Evolutionary conservation across 2,888 invertebrate genomes (phyloP).

Genomic region (Arge pagana): DNA sequence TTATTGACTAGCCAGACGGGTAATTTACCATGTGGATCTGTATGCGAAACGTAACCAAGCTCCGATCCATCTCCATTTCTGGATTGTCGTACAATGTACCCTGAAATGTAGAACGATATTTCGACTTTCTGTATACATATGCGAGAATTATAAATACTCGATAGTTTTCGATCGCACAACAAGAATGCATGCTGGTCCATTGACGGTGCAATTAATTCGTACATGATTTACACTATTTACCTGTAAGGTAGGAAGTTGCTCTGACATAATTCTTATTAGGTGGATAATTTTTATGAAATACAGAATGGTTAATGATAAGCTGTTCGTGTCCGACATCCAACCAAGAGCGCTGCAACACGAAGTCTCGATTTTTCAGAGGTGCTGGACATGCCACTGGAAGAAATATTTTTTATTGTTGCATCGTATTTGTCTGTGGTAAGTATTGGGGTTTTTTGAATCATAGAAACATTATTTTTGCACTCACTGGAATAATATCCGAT

Average conservation of each 20-base stretch:
- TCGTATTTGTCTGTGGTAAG: neutral
- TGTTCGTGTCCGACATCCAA: slow-evolving; percentile 84
- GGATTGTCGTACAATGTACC: slow-evolving; percentile 67
- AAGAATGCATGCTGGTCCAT: too few relatives aligned
- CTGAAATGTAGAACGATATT: too few relatives aligned
- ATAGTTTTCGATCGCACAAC: too few relatives aligned
- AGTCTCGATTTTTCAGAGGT: slow-evolving; percentile 87
- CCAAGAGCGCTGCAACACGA: slow-evolving; percentile 91
- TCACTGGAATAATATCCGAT: slow-evolving; percentile 90
- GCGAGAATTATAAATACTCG: too few relatives aligned
- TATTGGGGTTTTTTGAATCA: slow-evolving; percentile 23
- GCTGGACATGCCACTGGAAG: slow-evolving; percentile 83
- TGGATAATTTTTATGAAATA: slow-evolving; percentile 84
- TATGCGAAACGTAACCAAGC: slow-evolving; percentile 86
- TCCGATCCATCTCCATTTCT: slow-evolving; percentile 69
- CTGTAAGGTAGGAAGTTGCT: slow-evolving; percentile 68
- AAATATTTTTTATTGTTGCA: neutral
- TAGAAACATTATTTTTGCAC: slow-evolving; percentile 44
- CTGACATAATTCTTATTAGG: slow-evolving; percentile 81
- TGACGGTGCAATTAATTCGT: too few relatives aligned
- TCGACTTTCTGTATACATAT: too few relatives aligned
- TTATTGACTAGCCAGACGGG: slow-evolving; percentile 91
- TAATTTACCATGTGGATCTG: slow-evolving; percentile 85
- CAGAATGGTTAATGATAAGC: slow-evolving; percentile 88
- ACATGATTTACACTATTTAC: slow-evolving; percentile 45